Percentiles rank a stretch among this genome's conserved stretches.
phyloP scores from a whole-genome alignment of 2,888 invertebrate species.

The Gonocerus acuteangulatus region DNA sequence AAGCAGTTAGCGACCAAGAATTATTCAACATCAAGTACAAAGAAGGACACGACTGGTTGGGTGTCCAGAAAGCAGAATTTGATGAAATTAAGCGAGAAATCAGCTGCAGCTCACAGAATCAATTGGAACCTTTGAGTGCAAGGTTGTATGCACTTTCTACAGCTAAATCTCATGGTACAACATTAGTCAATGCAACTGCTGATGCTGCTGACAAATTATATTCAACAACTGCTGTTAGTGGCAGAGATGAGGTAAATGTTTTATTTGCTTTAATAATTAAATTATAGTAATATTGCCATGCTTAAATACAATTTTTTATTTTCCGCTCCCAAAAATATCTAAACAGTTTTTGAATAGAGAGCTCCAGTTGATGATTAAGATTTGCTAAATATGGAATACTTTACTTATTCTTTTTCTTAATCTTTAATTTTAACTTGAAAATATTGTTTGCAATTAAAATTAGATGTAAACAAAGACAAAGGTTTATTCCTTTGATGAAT shows the following conservation, averaged over 20 bases:
- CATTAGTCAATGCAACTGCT: constrained; percentile 71
- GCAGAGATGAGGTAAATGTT: constrained; percentile 23
- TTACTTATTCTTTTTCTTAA: too few species aligned
- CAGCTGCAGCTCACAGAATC: constrained; percentile 40
- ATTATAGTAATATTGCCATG: background rate
- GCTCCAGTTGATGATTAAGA: too few species aligned
- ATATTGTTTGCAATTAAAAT: too few species aligned
- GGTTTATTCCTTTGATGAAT: too few species aligned
- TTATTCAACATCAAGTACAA: constrained; percentile 74
- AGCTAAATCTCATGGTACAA: constrained; percentile 65
- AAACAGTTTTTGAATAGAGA: background rate
- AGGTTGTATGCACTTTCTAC: constrained; percentile 64
- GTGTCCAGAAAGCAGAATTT: constrained; percentile 40
- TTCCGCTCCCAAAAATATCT: background rate
- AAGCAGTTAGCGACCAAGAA: constrained; percentile 73
- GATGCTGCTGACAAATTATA: constrained; percentile 84
- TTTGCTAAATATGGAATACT: too few species aligned
- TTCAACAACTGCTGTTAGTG: constrained; percentile 67
- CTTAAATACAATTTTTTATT: too few species aligned
- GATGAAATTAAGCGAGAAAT: constrained; percentile 29
- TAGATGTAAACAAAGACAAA: too few species aligned
- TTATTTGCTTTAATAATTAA: background rate
- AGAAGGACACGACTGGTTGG: constrained; percentile 73
- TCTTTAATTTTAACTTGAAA: too few species aligned
- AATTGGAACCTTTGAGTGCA: constrained; percentile 60